Conservation (phyloP, 2,888 invertebrate genomes). For the Diaphora mendica region DNA sequence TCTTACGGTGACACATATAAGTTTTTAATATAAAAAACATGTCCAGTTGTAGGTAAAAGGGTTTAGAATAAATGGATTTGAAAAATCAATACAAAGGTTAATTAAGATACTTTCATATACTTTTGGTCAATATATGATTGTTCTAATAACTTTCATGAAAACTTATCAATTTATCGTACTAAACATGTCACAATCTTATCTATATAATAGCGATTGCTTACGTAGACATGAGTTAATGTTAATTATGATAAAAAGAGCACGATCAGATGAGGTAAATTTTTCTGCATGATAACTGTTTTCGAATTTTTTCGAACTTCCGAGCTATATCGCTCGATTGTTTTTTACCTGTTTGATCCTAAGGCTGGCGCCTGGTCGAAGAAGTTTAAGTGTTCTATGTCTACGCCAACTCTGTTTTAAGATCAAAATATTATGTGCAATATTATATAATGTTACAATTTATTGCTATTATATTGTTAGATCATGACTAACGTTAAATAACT, state of each 20-base stretch:
- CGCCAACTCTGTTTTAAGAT: too few relatives aligned
- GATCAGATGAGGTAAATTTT: background rate
- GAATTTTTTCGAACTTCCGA: background rate
- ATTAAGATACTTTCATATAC: background rate
- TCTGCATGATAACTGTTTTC: background rate
- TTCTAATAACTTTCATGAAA: conserved; percentile 37
- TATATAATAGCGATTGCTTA: conserved; percentile 46
- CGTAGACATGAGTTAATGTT: conserved; percentile 24
- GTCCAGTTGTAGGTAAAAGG: background rate
- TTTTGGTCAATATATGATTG: conserved; percentile 4
- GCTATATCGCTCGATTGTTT: background rate
- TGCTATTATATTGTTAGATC: background rate
- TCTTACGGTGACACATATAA: background rate
- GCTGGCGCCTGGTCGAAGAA: too few relatives aligned
- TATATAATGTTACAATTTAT: background rate
- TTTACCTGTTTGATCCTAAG: background rate
- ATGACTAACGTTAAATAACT: background rate
- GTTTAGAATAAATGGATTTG: background rate
- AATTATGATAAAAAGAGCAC: conserved; percentile 15
- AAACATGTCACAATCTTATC: conserved; percentile 57
- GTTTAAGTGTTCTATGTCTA: too few relatives aligned
- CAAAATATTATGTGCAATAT: background rate
- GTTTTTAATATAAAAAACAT: background rate
- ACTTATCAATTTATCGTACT: conserved; percentile 41
- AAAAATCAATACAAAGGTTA: background rate